Base-by-base conservation (phyloP, 2,797 vertebrate species). In the Halcyon smyrnensis region DNA sequence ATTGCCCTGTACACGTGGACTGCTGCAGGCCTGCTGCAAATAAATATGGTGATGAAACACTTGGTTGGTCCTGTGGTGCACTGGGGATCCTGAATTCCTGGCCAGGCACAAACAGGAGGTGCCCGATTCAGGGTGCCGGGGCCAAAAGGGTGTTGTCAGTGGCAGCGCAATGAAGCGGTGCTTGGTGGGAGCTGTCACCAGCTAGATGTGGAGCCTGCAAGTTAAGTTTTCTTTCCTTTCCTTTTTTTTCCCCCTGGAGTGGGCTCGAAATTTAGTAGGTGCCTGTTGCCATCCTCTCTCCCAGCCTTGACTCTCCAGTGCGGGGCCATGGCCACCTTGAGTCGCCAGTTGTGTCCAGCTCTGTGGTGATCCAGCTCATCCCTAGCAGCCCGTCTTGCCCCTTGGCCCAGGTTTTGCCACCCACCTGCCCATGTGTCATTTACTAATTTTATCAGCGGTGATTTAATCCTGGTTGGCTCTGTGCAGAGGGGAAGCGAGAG, bases 1-100 rank as follows among this genome's bases (percentile, higher is more conserved):
- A 80, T 96, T 93, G 90, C 50, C n/a, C 4, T 87, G 71, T 97
- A 48, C 92, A 59, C 91, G 92, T 36, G 87, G 93, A 23, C 75
- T 82, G 80, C 95, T 78, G 62, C 90, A 90, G 90, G 70, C 97
- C 94, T 90, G 89, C 69, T 94, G 88, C 90, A 87, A 98, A 98
- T 98, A 97, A 98, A 98, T 96, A 67, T 46, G 93, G 80, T 67
- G 12, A 45, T 71, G 39, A 96, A 93, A 36, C 30, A 56, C 62
- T 81, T 15, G 1, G 51, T 63, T 82, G 60, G 14, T 77, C 69
- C 84, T 82, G 87, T 65, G 20, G 14, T 84, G 34, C 6, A 0
- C 15, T 4, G 37, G 48, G n/a, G 6, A n/a, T 53, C 83, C 92
- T 59, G 7, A 2, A 39, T 67, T 50, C 50, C 73, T 21, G 12